These are phyloP conservation scores for Okamejei kenojei DNA, from an alignment of 2,797 vertebrate genomes.

Conservation along the genomic window DNA sequence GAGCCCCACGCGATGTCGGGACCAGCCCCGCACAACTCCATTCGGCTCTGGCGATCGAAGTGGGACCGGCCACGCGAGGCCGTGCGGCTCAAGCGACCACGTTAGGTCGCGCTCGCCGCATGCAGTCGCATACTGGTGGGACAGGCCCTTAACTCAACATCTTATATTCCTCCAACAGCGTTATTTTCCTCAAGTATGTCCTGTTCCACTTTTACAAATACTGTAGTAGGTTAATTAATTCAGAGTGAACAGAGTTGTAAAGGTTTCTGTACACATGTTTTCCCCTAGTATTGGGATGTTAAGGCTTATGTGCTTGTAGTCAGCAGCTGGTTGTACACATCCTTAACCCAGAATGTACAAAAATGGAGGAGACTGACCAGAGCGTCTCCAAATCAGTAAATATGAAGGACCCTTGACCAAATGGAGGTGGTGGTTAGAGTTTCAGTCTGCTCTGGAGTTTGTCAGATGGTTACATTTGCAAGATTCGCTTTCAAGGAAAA, in stretches of 20 bases:
- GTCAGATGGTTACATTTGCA: background rate
- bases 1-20: too few species aligned
- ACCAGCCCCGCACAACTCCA: too few species aligned
- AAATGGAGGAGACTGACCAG: background rate
- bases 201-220: background rate
- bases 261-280: too few species aligned
- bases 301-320: too few species aligned
- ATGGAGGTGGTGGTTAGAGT: background rate
- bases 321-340: background rate
- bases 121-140: too few species aligned
- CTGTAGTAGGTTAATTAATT: background rate
- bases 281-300: too few species aligned
- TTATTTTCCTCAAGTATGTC: background rate
- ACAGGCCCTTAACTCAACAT: too few species aligned
- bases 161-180: too few species aligned
- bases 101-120: too few species aligned
- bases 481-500: background rate
- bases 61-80: too few species aligned
- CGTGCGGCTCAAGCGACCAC: too few species aligned
- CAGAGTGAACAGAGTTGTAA: background rate
- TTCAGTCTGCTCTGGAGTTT: background rate
- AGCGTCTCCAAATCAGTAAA: background rate
- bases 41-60: too few species aligned
- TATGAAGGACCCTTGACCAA: background rate
- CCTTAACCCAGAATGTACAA: background rate